Evolutionary conservation across 2,113 vertebrate genomes (phyloP).

Genomic region (Atractosteus spatula): DNA sequence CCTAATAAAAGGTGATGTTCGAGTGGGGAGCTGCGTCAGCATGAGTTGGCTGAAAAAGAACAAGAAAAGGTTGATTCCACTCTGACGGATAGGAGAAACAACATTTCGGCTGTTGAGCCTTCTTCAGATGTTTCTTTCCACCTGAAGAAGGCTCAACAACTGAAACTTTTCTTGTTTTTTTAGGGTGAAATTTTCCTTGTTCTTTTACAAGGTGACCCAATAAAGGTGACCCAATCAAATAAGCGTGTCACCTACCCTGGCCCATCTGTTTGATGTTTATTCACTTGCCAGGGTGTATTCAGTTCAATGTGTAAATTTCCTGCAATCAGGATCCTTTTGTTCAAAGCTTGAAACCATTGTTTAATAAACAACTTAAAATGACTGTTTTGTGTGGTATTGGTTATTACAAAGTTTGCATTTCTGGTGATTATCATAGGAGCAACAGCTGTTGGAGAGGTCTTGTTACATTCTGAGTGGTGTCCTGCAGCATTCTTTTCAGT

Average conservation of each 20-base stretch:
- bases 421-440: neutral
- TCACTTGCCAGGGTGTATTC: slow-evolving; percentile 37
- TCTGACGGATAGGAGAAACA: too few species aligned
- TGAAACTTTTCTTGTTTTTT: slow-evolving; percentile 13
- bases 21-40: too few species aligned
- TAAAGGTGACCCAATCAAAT: neutral
- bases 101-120: too few species aligned
- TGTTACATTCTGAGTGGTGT: too few species aligned
- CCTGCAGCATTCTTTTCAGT: too few species aligned
- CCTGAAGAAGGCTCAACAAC: too few species aligned
- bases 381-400: slow-evolving; percentile 8
- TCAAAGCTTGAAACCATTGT: slow-evolving; percentile 68
- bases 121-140: too few species aligned
- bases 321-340: slow-evolving; percentile 56
- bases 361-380: slow-evolving; percentile 52
- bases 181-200: slow-evolving; percentile 26
- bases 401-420: neutral
- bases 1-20: too few species aligned
- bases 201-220: neutral
- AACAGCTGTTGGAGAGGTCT: too few species aligned
- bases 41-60: too few species aligned
- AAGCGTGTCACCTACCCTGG: slow-evolving; percentile 46
- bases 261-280: slow-evolving; percentile 50
- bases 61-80: too few species aligned
- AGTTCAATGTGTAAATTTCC: slow-evolving; percentile 53